Evolutionary conservation across 2,113 vertebrate genomes (phyloP).

Genomic region (Nerophis lumbriciformis): DNA sequence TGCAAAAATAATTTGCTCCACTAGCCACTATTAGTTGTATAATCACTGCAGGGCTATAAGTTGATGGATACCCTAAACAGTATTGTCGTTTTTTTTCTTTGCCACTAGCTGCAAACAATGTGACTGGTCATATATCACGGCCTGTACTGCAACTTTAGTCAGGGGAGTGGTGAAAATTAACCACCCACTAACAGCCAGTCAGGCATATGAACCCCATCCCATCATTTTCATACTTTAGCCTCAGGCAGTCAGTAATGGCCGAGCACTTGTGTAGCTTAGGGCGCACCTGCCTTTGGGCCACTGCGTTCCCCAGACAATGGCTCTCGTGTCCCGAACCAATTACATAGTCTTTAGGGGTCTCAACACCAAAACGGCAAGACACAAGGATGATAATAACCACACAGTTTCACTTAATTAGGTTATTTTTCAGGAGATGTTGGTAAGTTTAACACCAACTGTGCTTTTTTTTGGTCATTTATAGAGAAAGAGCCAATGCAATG

Average conservation of each 20-base stretch:
- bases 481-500: constrained; percentile 8
- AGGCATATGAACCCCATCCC: constrained; percentile 18
- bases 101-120: too few species aligned
- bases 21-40: neutral
- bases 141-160: neutral
- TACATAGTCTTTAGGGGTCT: constrained; percentile 42
- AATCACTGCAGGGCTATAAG: neutral
- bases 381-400: constrained; percentile 37
- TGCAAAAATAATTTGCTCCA: neutral
- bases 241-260: constrained; percentile 35
- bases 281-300: constrained; percentile 48
- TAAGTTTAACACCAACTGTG: neutral
- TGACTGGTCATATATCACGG: neutral
- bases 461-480: neutral
- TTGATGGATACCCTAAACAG: neutral
- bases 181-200: constrained; percentile 11
- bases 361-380: constrained; percentile 16
- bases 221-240: constrained; percentile 31
- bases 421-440: neutral
- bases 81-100: neutral
- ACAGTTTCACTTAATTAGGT: neutral
- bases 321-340: constrained; percentile 34
- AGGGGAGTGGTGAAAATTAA: constrained; percentile 11
- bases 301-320: constrained; percentile 33
- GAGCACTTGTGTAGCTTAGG: constrained; percentile 31